phyloP scores from a whole-genome alignment of 2,113 vertebrate species.

The Zosterops lateralis region DNA sequence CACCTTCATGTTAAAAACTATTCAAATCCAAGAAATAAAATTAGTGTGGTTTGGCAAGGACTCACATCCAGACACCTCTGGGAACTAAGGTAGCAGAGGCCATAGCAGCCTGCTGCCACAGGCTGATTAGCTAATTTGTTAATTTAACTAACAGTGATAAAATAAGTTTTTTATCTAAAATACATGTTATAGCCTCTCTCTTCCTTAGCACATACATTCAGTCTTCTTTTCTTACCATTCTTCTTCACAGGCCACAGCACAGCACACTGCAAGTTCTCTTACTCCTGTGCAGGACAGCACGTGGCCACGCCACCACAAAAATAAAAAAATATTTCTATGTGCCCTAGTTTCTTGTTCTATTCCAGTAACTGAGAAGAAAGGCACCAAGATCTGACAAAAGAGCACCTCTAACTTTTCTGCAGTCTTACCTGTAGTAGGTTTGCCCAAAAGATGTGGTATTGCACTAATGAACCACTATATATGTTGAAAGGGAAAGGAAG shows the following conservation, averaged over 20 bases:
- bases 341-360: not conserved
- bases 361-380: not conserved
- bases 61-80: not conserved
- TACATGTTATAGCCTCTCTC: not conserved
- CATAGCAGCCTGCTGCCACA: not conserved
- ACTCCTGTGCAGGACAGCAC: not conserved
- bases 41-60: not conserved
- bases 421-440: not conserved
- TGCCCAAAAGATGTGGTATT: not conserved
- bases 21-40: not conserved
- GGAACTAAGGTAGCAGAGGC: not conserved
- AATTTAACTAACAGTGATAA: not conserved
- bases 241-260: not conserved
- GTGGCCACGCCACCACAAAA: not conserved
- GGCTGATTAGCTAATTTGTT: not conserved
- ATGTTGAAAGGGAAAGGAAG: not conserved
- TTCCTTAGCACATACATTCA: not conserved
- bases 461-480: not conserved
- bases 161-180: not conserved
- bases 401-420: not conserved
- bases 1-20: not conserved
- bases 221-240: not conserved
- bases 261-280: not conserved
- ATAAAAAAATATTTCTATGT: rapidly evolving
- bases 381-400: not conserved